phyloP scores from a whole-genome alignment of 2,888 invertebrate genomes.

The Minunthozetes semirufus region DNA sequence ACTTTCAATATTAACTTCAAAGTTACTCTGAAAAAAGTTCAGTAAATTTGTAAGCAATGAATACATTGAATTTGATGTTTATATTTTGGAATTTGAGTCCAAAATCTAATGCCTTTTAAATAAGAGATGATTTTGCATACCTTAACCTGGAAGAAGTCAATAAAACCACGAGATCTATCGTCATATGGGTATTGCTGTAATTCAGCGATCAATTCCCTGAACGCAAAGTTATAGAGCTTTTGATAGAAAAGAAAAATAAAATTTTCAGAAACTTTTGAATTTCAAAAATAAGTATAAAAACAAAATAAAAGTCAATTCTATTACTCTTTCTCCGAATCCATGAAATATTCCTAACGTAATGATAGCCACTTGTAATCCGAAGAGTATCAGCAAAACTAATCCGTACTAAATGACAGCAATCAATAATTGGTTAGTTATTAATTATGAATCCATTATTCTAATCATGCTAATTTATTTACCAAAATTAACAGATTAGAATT shows the following conservation, averaged over 20 bases:
- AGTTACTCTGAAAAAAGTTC: background rate
- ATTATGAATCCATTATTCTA: too few species aligned
- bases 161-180: slow-evolving; percentile 29
- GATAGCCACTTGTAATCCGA: slow-evolving; percentile 34
- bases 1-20: background rate
- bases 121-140: slow-evolving; percentile 20
- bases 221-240: slow-evolving; percentile 37
- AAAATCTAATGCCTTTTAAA: background rate
- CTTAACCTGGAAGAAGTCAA: slow-evolving; percentile 39
- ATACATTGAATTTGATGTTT: background rate
- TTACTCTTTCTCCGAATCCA: slow-evolving; percentile 37
- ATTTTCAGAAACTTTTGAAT: too few species aligned
- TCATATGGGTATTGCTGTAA: slow-evolving; percentile 38
- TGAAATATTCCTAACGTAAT: slow-evolving; percentile 35
- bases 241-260: background rate
- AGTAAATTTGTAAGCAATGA: background rate
- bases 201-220: slow-evolving; percentile 35
- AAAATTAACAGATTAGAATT: background rate
- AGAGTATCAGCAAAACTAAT: slow-evolving; percentile 28
- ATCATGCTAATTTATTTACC: too few species aligned
- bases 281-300: background rate
- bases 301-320: background rate
- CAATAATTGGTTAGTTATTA: background rate
- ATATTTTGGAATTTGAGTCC: too few species aligned
- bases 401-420: slow-evolving; percentile 22